These are phyloP conservation scores for Tuberolachnus salignus DNA, from an alignment of 2,888 invertebrate species.

Conservation along the genomic window DNA sequence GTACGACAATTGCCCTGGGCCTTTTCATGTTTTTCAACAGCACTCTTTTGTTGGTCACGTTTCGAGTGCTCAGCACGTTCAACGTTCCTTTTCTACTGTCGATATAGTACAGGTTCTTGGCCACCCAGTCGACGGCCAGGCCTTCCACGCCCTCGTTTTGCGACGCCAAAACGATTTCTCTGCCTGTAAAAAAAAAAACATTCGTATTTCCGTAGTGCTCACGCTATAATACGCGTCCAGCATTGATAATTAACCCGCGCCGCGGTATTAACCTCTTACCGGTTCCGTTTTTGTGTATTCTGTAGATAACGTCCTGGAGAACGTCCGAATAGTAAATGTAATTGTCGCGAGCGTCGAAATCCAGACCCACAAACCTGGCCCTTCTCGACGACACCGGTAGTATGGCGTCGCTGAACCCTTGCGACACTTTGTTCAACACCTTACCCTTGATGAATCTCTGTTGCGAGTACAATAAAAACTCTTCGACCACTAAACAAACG, in stretches of 20 bases:
- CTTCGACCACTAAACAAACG: slow-evolving; percentile 69
- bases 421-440: slow-evolving; percentile 83
- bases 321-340: slow-evolving; percentile 98
- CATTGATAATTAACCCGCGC: not conserved
- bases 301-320: slow-evolving; percentile 89
- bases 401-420: slow-evolving; percentile 94
- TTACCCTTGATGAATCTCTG: slow-evolving; percentile 95
- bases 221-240: no score
- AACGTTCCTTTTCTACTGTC: slow-evolving; percentile 92
- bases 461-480: slow-evolving; percentile 94
- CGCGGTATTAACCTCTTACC: slow-evolving; percentile 59
- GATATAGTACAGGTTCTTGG: slow-evolving; percentile 93
- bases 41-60: slow-evolving; percentile 82
- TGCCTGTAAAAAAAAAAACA: slow-evolving; percentile 63
- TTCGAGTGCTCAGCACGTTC: slow-evolving; percentile 87
- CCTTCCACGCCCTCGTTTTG: slow-evolving; percentile 98
- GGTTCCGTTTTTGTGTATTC: slow-evolving; percentile 64
- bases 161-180: slow-evolving; percentile 89
- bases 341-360: slow-evolving; percentile 88
- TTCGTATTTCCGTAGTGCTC: not conserved
- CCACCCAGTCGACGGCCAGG: slow-evolving; percentile 92
- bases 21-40: slow-evolving; percentile 86
- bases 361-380: slow-evolving; percentile 92
- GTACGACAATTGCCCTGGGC: slow-evolving; percentile 94
- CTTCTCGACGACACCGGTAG: slow-evolving; percentile 89